A percentile compares a stretch with the other conserved stretches of the same genome.
Conservation (phyloP, 2,113 vertebrate species). For the Corvus cornix region DNA sequence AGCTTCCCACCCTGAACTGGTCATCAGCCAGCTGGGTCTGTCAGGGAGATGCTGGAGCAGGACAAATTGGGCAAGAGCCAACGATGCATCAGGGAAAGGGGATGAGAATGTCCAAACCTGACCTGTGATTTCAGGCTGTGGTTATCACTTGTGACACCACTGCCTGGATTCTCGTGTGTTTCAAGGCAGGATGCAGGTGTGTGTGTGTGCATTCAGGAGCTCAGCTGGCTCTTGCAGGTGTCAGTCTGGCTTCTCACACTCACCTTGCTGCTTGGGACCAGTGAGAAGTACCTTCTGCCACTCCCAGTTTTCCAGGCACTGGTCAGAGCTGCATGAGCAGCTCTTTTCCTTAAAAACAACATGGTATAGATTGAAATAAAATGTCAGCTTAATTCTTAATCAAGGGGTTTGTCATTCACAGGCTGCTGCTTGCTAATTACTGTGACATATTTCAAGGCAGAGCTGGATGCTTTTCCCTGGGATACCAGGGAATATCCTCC, state of each 20-base stretch:
- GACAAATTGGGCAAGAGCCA: background rate
- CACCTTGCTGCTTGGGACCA: background rate
- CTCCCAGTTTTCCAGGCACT: background rate
- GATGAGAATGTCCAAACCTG: background rate
- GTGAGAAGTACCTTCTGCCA: background rate
- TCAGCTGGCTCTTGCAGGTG: background rate
- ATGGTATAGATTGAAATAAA: background rate
- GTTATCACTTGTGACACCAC: background rate
- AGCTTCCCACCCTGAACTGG: background rate
- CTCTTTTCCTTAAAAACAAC: background rate
- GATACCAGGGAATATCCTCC: background rate
- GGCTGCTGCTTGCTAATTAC: background rate
- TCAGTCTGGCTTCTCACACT: background rate
- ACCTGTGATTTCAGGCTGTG: background rate
- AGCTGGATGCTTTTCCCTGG: background rate
- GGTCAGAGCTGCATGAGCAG: background rate
- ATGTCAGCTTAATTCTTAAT: background rate
- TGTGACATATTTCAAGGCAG: background rate
- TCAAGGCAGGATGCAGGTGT: background rate
- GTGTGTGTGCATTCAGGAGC: rapidly evolving
- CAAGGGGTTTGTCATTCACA: background rate
- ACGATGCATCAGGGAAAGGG: background rate
- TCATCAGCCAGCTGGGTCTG: background rate
- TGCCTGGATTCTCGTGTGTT: rapidly evolving
- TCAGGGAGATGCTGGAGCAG: background rate